Conservation (phyloP, 2,888 invertebrate genomes). For the Idaea biselata region DNA sequence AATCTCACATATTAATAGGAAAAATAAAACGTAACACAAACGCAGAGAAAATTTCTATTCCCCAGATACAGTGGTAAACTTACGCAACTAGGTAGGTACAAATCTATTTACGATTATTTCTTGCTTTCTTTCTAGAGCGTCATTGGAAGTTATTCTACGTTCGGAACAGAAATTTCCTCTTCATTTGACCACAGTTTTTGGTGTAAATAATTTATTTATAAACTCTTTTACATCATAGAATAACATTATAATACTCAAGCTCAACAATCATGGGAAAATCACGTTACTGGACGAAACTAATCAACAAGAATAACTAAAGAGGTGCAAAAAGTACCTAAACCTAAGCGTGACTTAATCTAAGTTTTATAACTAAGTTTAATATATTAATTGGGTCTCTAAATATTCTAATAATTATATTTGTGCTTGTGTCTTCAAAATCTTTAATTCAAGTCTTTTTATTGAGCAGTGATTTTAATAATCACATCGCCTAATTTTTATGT, state of each 20-base stretch:
- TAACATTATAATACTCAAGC: conserved; percentile 37
- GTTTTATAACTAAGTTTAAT: conserved; percentile 19
- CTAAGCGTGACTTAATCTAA: background rate
- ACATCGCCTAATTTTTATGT: conserved; percentile 35
- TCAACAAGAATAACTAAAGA: conserved; percentile 24
- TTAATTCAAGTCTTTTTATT: conserved; percentile 15
- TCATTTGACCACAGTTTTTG: conserved; percentile 46
- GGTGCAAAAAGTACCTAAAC: conserved; percentile 38
- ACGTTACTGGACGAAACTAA: conserved; percentile 36
- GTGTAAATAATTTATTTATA: conserved; percentile 29
- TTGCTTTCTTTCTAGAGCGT: conserved; percentile 67
- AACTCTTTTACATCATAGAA: conserved; percentile 25
- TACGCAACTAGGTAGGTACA: background rate
- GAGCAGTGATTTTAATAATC: background rate
- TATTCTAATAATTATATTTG: conserved; percentile 13
- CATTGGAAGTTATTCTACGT: conserved; percentile 62
- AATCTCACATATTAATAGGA: conserved; percentile 46
- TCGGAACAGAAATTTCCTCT: conserved; percentile 80
- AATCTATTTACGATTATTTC: conserved; percentile 44
- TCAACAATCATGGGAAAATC: conserved; percentile 60
- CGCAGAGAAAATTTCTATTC: conserved; percentile 80
- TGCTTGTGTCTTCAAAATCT: background rate
- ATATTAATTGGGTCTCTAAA: conserved; percentile 7
- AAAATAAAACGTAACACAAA: conserved; percentile 62
- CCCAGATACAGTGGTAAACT: conserved; percentile 41